A percentile compares a stretch with the other conserved stretches of the same genome.
These are phyloP conservation scores for Alligator mississippiensis DNA, from an alignment of 2,113 vertebrate genomes.

Conservation along the genomic window DNA sequence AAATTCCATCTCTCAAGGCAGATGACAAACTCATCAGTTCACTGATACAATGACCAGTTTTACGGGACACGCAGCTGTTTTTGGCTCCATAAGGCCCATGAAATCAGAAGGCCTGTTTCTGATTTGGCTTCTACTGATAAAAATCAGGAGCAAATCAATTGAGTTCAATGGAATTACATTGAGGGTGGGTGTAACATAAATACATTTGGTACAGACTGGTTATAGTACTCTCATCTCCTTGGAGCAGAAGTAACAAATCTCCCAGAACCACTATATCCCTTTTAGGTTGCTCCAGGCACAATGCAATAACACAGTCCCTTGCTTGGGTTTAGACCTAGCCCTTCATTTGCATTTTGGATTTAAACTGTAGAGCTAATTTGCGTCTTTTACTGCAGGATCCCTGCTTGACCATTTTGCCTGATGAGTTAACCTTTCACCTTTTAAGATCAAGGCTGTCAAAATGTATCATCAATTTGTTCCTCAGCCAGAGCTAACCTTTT, in stretches of 20 bases:
- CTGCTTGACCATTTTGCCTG: no score
- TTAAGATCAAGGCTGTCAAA: no score
- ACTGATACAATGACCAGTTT: conserved; percentile 21
- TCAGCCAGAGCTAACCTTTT: no score
- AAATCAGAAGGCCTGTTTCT: background rate
- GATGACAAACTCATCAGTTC: conserved; percentile 14
- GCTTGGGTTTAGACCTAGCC: background rate
- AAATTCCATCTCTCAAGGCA: conserved; percentile 16
- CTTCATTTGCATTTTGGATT: background rate
- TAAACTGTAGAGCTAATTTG: background rate
- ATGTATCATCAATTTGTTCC: no score
- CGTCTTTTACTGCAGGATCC: background rate
- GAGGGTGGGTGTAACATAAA: background rate
- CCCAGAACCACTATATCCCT: no score
- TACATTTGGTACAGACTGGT: no score
- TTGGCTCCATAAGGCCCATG: background rate
- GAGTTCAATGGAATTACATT: background rate
- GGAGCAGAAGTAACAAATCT: no score
- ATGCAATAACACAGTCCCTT: background rate
- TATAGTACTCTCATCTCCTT: no score
- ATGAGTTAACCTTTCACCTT: no score
- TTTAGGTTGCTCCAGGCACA: background rate
- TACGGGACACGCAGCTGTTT: conserved; percentile 25
- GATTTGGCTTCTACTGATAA: background rate
- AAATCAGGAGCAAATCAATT: background rate